phyloP scores from a whole-genome alignment of 1,140 invertebrate genomes.

The Drosophila kepulauana region DNA sequence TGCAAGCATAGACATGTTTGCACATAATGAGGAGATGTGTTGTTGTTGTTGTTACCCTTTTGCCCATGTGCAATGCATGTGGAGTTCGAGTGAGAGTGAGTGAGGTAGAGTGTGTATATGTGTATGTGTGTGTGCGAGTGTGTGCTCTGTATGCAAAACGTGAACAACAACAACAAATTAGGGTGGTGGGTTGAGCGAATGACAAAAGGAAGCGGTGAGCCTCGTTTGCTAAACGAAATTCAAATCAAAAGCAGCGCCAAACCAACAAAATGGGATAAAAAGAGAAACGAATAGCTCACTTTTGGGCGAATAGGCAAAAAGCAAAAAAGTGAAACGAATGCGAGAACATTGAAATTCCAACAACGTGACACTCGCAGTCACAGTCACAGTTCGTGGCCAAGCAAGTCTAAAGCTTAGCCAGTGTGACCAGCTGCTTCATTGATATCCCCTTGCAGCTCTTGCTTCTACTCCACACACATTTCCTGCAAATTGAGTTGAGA shows the following conservation, averaged over 20 bases:
- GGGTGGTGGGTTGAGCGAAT: slow-evolving; percentile 65
- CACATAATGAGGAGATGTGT: slow-evolving; percentile 43
- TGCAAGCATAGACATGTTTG: slow-evolving; percentile 34
- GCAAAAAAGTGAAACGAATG: slow-evolving; percentile 52
- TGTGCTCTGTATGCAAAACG: slow-evolving; percentile 71
- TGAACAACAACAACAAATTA: slow-evolving; percentile 73
- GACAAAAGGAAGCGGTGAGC: slow-evolving; percentile 63
- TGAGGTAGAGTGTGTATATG: slow-evolving; percentile 3
- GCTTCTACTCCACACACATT: neutral
- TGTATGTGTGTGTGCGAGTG: slow-evolving; percentile 11
- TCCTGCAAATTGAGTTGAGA: slow-evolving; percentile 64
- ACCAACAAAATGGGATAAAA: slow-evolving; percentile 42
- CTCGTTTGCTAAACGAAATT: slow-evolving; percentile 62
- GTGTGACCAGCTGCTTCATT: slow-evolving; percentile 28
- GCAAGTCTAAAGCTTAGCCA: slow-evolving; percentile 26
- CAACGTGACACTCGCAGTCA: slow-evolving; percentile 11
- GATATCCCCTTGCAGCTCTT: neutral
- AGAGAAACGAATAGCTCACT: slow-evolving; percentile 54
- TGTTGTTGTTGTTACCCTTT: slow-evolving; percentile 20
- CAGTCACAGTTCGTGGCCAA: slow-evolving; percentile 24
- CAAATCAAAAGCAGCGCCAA: slow-evolving; percentile 70
- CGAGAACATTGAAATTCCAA: slow-evolving; percentile 57
- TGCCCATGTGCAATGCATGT: slow-evolving; percentile 21
- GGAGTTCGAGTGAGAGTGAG: slow-evolving; percentile 19
- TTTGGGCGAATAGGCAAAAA: slow-evolving; percentile 68